Evolutionary conservation across 2,888 invertebrate genomes (phyloP), one percentile per base, ranked within the genome.

Genomic region (Conistra vaccinii): DNA sequence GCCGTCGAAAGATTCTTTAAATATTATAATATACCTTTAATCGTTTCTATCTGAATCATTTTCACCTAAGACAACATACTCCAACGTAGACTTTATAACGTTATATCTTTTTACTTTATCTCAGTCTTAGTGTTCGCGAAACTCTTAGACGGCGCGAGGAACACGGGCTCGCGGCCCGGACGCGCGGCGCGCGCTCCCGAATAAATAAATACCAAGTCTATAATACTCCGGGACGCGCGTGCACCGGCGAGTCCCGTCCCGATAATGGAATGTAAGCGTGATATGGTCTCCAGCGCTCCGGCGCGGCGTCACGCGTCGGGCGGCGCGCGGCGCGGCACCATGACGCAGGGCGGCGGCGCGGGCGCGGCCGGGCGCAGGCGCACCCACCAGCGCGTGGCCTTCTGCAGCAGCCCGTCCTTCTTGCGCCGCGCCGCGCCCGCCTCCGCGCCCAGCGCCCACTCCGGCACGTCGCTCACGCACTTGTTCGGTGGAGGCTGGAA

Each of bases 401-500:
- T 96, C 93, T 96, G 96, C 92, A 96, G 94, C 91, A 96, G 93
- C 76, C 96, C 96, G 92, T 96, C 96, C 91, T 96, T 96, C 93
- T 96, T 96, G 80, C 73, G 91, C 88, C 75, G 90, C 88, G 89
- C 84, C 83, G 87, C 71, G 90, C 87, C 79, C 77, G 87, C 85
- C 89, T 72, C 75, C 86, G 88, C 91, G 80, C 89, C 91, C 86
- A 92, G 94, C 42, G 96, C 96, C 96, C 96, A 96, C 92, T 97
- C 97, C 90, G 97, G 97, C 93, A 97, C 97, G 96, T 97, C 97
- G 96, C 97, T 97, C 93, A 97, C 97, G 93, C 97, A 97, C 94
- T 97, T 97, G 95, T 97, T 97, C 91, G 97, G 97, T 89, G 97
- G 97, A 90, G 97, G 97, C 94, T 97, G 97, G 86, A 97, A 97